These are phyloP conservation scores for Stercorarius parasiticus DNA, from an alignment of 2,113 vertebrate genomes.

Conservation along the genomic window DNA sequence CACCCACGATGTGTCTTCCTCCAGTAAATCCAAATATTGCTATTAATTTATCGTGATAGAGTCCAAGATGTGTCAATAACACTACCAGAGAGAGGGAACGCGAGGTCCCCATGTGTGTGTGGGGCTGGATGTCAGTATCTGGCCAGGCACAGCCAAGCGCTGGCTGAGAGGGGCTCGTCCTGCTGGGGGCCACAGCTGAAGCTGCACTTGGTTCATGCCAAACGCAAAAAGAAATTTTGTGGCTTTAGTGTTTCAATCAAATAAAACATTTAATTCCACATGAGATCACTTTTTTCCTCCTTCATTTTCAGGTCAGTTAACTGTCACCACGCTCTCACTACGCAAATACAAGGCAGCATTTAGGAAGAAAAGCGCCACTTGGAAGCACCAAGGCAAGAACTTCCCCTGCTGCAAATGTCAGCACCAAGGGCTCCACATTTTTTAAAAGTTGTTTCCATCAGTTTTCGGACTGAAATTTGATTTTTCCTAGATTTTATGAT, in stretches of 20 bases:
- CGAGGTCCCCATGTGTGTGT: rapidly evolving
- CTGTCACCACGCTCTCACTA: not conserved
- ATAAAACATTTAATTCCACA: not conserved
- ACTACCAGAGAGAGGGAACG: rapidly evolving
- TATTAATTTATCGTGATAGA: rapidly evolving
- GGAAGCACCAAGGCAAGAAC: not conserved
- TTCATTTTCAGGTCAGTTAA: not conserved
- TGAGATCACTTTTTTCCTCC: not conserved
- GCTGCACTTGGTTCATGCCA: rapidly evolving
- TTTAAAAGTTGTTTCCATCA: not conserved
- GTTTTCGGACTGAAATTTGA: not conserved
- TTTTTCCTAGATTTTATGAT: not conserved
- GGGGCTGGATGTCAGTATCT: rapidly evolving
- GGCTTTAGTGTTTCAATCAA: not conserved
- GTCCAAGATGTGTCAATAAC: rapidly evolving
- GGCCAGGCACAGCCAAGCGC: rapidly evolving
- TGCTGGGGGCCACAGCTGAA: rapidly evolving
- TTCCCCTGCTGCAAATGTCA: not conserved
- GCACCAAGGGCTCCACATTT: not conserved
- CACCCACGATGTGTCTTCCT: rapidly evolving
- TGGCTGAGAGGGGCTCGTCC: not conserved
- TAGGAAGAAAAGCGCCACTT: not conserved
- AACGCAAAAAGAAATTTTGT: not conserved
- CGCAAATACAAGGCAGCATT: not conserved
- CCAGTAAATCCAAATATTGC: not conserved